Evolutionary conservation across 1,140 invertebrate species (phyloP), one percentile per base, ranked within the genome.

Genomic region (Neodiprion fabricii): DNA sequence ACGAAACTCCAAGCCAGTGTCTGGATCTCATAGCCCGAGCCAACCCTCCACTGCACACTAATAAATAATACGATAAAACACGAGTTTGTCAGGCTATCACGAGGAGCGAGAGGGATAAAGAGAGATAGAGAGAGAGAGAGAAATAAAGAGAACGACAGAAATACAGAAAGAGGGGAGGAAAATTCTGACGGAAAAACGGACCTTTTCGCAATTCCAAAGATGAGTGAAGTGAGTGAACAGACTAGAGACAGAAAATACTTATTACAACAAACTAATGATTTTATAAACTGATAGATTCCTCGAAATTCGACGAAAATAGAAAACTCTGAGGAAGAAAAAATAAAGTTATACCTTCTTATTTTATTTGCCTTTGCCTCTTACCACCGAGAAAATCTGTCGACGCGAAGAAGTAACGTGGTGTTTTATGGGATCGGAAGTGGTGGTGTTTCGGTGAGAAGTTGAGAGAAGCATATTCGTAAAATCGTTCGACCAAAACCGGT

Each of bases 1-100:
- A 61, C 53, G 53, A 61, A 9, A 61, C 53, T 61, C 4, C n/a
- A 9, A 12, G 11, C n/a, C 11, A 14, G 53, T 61, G 53, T 12
- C 4, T 61, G 11, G 11, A 61, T 17, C 53, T 61, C 53, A 12
- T 12, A 61, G 53, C 53, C 53, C 11, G 11, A 61, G 53, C 53
- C 53, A 61, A 61, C 53, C 53, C 53, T n/a, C n/a, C 11, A 61
- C 5, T 61, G n/a, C 53, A 61, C 53, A 61, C 53, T 61, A 86
- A 88, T 88, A 88, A 88, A 88, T 88, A 88, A 87, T 88, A 81
- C 86, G 87, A 88, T 88, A 88, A 88, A 88, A 88, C 86, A 87
- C 85, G 86, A 87, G 84, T 88, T 88, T 87, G 85, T 85, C 85
- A 83, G 83, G 81, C 84, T 83, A 87, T 87, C 85, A 85, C 81